Conservation (phyloP, 2,113 vertebrate genomes). For the Semnornis frantzii region DNA sequence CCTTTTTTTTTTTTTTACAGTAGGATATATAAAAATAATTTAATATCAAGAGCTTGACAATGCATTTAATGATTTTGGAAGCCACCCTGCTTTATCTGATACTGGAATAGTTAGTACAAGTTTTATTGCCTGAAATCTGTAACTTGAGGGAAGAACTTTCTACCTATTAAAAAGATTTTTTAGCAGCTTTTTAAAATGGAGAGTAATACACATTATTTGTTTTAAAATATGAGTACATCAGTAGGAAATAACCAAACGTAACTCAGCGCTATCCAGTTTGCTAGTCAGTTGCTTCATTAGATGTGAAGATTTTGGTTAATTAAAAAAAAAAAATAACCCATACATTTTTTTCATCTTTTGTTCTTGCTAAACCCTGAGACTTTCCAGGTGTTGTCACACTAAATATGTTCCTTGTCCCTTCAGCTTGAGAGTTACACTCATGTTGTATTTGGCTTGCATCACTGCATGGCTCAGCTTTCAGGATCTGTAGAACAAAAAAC, state of each 20-base stretch:
- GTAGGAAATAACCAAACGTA: neutral
- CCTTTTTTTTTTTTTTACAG: neutral
- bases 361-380: constrained; percentile 35
- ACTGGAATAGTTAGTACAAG: neutral
- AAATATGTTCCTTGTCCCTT: neutral
- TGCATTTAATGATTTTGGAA: neutral
- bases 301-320: neutral
- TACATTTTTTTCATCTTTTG: neutral
- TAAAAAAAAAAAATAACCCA: neutral
- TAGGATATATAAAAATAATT: neutral
- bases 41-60: neutral
- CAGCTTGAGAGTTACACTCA: neutral
- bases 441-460: constrained; percentile 1
- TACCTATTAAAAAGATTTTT: neutral
- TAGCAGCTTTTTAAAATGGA: neutral
- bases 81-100: neutral
- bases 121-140: neutral
- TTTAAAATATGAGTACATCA: neutral
- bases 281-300: neutral
- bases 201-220: neutral
- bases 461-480: neutral
- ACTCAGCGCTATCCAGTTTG: neutral
- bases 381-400: constrained; percentile 9
- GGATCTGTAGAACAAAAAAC: neutral
- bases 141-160: neutral